Base-by-base conservation (phyloP, 1,140 invertebrate genomes). In the Coenobita brevimanus region DNA sequence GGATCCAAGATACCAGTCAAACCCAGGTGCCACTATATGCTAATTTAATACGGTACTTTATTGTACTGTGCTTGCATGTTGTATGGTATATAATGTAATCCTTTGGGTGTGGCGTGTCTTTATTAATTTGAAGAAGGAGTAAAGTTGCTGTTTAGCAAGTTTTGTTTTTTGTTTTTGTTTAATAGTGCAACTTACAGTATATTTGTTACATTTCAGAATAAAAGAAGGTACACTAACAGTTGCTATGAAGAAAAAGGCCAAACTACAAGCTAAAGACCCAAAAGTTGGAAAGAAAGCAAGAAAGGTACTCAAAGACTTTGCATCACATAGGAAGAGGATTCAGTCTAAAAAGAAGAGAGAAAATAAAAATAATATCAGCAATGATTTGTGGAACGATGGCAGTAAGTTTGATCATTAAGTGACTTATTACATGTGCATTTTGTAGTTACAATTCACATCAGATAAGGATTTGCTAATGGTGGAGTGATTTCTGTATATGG, bases 1-100 rank as follows among this genome's bases (percentile, higher is more conserved):
- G 80, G 80, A 69, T 60, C 64, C 2, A 82, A 71, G 41, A 17
- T 43, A 41, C 80, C 80, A 67, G 62, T 6, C 64, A 82, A 82
- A 30, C 62, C 27, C 24, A 67, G 38, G 79, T 82, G 64, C 4
- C 24, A 43, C 38, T 33, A 33, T 36, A 33, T 8, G 8, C 62
- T 38, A 30, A 27, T 38, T 24, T 38, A n/a, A n/a, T 76, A 43
- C 3, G n/a, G 3, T 76, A 43, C 10, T 76, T 50, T 43, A 46
- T 10, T 21, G 46, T 6, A 17, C 46, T 8, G 46, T 50, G 46
- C 46, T 6, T 50, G 46, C 6, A 8, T 50, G 6, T 50, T 50
- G 46, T 6, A 8, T 17, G 46, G 17, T 50, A 50, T 50, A 50
- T 50, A n/a, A n/a, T n/a, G n/a, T n/a, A n/a, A n/a, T n/a, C n/a